Evolutionary conservation across 2,113 vertebrate species (phyloP).

Genomic region (Callocephalon fimbriatum): DNA sequence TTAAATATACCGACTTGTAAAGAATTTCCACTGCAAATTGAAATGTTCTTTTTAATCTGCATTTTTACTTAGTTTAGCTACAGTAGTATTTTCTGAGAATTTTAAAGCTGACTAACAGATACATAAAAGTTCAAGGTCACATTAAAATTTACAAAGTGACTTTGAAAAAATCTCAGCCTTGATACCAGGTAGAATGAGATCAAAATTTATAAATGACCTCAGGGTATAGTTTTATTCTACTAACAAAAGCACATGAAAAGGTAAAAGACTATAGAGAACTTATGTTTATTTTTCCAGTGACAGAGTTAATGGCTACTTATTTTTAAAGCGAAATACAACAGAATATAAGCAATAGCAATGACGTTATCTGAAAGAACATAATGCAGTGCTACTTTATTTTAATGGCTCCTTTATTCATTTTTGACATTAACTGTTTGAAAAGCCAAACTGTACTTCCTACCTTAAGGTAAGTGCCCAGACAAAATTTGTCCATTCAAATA

Average conservation of each 20-base stretch:
- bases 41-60: not conserved
- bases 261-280: not conserved
- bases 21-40: not conserved
- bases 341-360: not conserved
- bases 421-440: constrained; percentile 23
- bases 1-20: not conserved
- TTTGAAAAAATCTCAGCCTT: not conserved
- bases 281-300: not conserved
- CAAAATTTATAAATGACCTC: not conserved
- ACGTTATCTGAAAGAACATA: not conserved
- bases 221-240: not conserved
- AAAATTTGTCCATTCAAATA: not conserved
- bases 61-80: not conserved
- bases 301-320: not conserved
- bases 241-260: not conserved
- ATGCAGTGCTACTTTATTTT: not conserved
- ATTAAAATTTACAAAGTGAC: not conserved
- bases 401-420: not conserved
- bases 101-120: not conserved
- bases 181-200: not conserved
- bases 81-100: not conserved
- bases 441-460: not conserved
- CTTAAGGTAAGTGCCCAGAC: not conserved
- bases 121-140: not conserved
- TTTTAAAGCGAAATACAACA: constrained; percentile 1